Conservation (phyloP, 2,113 vertebrate species). For the Abramis brama region DNA sequence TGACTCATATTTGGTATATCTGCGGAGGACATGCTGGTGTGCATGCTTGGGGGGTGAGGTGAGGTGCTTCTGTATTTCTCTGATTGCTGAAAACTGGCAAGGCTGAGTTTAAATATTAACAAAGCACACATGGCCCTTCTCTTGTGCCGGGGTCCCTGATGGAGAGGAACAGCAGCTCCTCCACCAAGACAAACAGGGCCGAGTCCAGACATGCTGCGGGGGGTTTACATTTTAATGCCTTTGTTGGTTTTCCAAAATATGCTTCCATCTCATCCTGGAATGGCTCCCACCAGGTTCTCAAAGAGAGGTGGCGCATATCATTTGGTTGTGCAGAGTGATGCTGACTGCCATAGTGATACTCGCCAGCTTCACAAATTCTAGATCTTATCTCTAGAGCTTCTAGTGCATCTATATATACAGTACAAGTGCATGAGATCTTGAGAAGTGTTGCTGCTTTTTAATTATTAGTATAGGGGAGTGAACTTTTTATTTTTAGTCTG, state of each 20-base stretch:
- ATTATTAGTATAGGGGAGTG: neutral
- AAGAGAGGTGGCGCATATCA: conserved; percentile 74
- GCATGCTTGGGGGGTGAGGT: neutral
- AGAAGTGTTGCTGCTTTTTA: conserved; percentile 37
- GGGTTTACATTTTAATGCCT: conserved; percentile 83
- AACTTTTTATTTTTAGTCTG: conserved; percentile 2
- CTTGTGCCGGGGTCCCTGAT: conserved; percentile 73
- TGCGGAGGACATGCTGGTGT: conserved; percentile 54
- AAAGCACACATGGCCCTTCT: conserved; percentile 82
- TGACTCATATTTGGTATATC: neutral
- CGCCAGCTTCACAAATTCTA: conserved; percentile 1
- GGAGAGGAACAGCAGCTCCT: conserved; percentile 76
- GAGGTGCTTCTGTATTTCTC: conserved; percentile 61
- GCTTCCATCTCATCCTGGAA: conserved; percentile 78
- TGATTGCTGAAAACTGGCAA: conserved; percentile 75
- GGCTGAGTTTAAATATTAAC: conserved; percentile 84
- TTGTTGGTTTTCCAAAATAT: conserved; percentile 86
- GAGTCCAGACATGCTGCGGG: conserved; percentile 80
- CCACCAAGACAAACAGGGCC: conserved; percentile 77
- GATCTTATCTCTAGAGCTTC: neutral
- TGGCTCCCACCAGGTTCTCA: conserved; percentile 74
- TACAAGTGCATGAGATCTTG: conserved; percentile 3
- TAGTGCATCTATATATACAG: conserved; percentile 29
- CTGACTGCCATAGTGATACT: conserved; percentile 37
- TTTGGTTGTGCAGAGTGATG: conserved; percentile 46